These are phyloP conservation scores for Lipophrys pholis DNA, from an alignment of 2,113 vertebrate genomes.

Conservation along the genomic window DNA sequence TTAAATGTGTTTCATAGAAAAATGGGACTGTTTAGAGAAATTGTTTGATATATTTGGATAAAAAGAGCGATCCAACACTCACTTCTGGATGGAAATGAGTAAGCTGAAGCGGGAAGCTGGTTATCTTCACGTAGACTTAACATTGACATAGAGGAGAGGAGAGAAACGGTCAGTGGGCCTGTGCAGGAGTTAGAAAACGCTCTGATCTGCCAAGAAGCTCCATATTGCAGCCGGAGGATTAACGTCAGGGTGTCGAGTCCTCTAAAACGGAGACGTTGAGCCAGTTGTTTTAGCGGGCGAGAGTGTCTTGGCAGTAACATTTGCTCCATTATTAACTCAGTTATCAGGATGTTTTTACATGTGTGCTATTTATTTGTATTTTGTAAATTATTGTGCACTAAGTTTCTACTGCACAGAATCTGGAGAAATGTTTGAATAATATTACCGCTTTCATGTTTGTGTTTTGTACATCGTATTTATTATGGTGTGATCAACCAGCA, in stretches of 20 bases:
- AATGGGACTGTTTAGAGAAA: not conserved
- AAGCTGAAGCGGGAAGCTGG: not conserved
- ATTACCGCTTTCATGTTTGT: not conserved
- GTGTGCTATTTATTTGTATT: slow-evolving; percentile 58
- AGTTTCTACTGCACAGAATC: slow-evolving; percentile 17
- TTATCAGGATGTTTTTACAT: slow-evolving; percentile 11
- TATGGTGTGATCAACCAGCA: slow-evolving; percentile 40
- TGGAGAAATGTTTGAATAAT: no score
- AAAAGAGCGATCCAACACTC: not conserved
- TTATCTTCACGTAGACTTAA: not conserved
- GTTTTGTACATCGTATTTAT: slow-evolving; percentile 45
- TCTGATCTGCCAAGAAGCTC: no score
- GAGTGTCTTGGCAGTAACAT: slow-evolving; percentile 6
- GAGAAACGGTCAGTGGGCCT: not conserved
- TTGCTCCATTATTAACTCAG: not conserved
- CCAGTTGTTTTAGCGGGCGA: not conserved
- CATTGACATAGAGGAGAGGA: not conserved
- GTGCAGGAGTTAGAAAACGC: not conserved
- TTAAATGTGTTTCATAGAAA: slow-evolving; percentile 11
- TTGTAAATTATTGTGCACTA: slow-evolving; percentile 45
- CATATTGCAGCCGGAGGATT: no score
- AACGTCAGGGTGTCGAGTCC: not conserved
- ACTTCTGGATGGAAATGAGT: not conserved
- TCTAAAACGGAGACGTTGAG: not conserved
- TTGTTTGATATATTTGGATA: not conserved